Evolutionary conservation across 1,140 invertebrate species (phyloP).

Genomic region (Liolophura sinensis): DNA sequence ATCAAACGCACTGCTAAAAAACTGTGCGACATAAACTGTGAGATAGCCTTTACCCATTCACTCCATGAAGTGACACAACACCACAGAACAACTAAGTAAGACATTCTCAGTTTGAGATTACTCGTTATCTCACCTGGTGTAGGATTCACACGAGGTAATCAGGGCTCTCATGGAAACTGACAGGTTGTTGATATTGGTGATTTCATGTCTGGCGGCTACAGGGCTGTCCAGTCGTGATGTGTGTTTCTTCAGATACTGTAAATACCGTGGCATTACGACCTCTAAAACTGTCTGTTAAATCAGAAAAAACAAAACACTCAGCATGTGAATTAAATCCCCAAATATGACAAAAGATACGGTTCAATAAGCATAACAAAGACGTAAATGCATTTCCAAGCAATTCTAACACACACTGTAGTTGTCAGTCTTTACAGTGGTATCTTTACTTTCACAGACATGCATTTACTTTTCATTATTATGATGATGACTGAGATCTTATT

Average conservation of each 20-base stretch:
- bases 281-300: slow-evolving; percentile 85
- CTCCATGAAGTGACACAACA: too few relatives aligned
- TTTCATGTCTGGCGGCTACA: slow-evolving; percentile 70
- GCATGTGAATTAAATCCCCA: not conserved
- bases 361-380: too few relatives aligned
- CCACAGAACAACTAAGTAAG: not conserved
- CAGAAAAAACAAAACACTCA: not conserved
- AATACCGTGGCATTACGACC: slow-evolving; percentile 80
- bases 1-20: too few relatives aligned
- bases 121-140: slow-evolving; percentile 78
- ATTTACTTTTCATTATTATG: too few relatives aligned
- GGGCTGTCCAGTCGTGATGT: slow-evolving; percentile 77
- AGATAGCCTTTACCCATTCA: too few relatives aligned
- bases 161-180: slow-evolving; percentile 94
- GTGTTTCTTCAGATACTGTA: slow-evolving; percentile 89
- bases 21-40: too few relatives aligned
- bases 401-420: too few relatives aligned
- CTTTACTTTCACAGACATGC: too few relatives aligned
- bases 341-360: not conserved
- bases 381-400: too few relatives aligned
- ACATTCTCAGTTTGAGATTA: not conserved
- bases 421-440: too few relatives aligned
- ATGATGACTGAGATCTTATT: too few relatives aligned
- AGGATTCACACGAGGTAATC: slow-evolving; percentile 92
- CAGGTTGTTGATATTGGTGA: slow-evolving; percentile 80